A percentile compares a stretch with the other conserved stretches of the same genome.
Conservation (phyloP, 2,113 vertebrate species). For the Petrocephalus zakoni region DNA sequence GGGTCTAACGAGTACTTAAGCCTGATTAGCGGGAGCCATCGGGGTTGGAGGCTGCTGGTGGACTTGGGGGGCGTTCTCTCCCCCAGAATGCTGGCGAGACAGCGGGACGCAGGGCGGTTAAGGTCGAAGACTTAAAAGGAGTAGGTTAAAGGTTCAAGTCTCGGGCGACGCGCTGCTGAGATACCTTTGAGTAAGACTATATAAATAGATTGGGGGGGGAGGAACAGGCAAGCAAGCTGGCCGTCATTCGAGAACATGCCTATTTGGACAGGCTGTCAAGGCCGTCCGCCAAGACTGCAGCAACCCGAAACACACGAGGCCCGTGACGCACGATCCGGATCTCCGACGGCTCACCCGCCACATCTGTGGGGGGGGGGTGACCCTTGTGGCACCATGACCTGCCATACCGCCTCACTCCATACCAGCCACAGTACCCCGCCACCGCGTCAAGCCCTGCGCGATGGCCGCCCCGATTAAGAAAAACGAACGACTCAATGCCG, state of each 20-base stretch:
- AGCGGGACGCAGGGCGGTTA: not conserved
- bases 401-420: constrained; percentile 27
- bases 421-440: constrained; percentile 42
- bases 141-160: not conserved
- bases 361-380: not conserved
- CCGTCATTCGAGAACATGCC: not conserved
- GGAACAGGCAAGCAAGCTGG: not conserved
- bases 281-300: not conserved
- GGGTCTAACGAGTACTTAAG: not conserved
- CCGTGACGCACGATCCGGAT: not conserved
- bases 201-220: not conserved
- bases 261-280: not conserved
- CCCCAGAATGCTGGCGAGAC: not conserved
- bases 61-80: not conserved
- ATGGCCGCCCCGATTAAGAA: not conserved
- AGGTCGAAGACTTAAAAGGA: not conserved
- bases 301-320: not conserved
- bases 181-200: not conserved
- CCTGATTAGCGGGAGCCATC: not conserved
- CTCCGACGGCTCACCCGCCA: not conserved
- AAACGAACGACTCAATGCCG: not conserved
- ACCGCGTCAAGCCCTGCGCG: constrained; percentile 7
- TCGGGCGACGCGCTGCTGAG: not conserved
- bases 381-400: not conserved
- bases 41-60: not conserved